phyloP scores from a whole-genome alignment of 2,797 vertebrate species.

The Acestrorhynchus altus region DNA sequence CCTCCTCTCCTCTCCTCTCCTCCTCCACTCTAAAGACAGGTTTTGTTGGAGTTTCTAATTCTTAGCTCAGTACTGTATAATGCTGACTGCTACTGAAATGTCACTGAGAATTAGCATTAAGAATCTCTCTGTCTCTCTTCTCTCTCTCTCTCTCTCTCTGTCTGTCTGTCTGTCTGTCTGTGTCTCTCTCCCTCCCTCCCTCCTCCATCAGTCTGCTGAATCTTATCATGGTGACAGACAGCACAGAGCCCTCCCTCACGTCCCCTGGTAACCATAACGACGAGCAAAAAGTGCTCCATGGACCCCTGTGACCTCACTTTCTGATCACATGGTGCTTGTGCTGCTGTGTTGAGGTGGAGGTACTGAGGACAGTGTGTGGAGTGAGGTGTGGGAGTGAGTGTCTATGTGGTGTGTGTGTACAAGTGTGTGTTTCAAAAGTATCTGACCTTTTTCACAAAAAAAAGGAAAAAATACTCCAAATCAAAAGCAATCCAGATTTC shows the following conservation, averaged over 20 bases:
- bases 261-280: slow-evolving; percentile 36
- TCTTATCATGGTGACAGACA: slow-evolving; percentile 54
- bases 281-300: slow-evolving; percentile 37
- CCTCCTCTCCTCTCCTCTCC: too few relatives aligned
- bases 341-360: neutral
- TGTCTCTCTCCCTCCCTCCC: slow-evolving; percentile 15
- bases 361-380: neutral
- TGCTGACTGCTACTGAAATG: slow-evolving; percentile 52
- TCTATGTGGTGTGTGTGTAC: neutral
- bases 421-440: too few relatives aligned
- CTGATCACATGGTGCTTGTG: slow-evolving; percentile 36
- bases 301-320: slow-evolving; percentile 43
- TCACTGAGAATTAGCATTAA: slow-evolving; percentile 64
- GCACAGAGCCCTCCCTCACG: slow-evolving; percentile 22
- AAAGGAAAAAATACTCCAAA: too few relatives aligned
- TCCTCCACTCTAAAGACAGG: slow-evolving; percentile 5
- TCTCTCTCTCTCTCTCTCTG: slow-evolving; percentile 24
- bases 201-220: slow-evolving; percentile 57
- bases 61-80: slow-evolving; percentile 16
- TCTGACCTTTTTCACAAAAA: too few relatives aligned
- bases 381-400: neutral
- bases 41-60: slow-evolving; percentile 3
- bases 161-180: neutral
- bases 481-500: too few relatives aligned
- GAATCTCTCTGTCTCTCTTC: slow-evolving; percentile 40